A percentile compares a stretch with the other conserved stretches of the same genome.
These are phyloP conservation scores for Drosophila percnosoma DNA, from an alignment of 2,888 invertebrate genomes.

Conservation along the genomic window DNA sequence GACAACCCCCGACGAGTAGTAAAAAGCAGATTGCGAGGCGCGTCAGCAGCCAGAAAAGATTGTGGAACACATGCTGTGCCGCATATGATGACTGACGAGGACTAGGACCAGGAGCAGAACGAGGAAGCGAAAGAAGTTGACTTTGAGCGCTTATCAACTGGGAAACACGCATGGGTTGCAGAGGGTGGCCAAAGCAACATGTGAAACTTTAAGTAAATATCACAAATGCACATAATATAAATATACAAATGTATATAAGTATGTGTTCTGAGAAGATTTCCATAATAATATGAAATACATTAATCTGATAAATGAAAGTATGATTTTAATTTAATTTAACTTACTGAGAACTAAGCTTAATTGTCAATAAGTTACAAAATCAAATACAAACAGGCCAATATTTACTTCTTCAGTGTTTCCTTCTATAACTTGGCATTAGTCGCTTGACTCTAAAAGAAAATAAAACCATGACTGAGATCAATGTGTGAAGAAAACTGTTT, in stretches of 20 bases:
- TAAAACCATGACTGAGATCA: background rate
- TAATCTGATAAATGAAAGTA: background rate
- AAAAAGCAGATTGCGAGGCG: slow-evolving; percentile 78
- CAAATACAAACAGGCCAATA: background rate
- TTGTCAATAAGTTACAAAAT: background rate
- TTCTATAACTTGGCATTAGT: background rate
- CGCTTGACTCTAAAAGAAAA: background rate
- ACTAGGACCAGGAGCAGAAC: background rate
- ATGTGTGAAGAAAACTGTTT: background rate
- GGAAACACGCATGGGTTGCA: slow-evolving; percentile 63
- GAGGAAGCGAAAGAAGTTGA: slow-evolving; percentile 2
- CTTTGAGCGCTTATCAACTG: slow-evolving; percentile 62
- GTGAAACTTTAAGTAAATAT: slow-evolving; percentile 42
- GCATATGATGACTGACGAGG: slow-evolving; percentile 74
- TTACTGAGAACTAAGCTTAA: background rate
- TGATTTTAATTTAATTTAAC: background rate
- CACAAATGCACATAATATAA: slow-evolving; percentile 11
- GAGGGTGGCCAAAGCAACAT: slow-evolving; percentile 63
- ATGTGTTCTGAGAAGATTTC: slow-evolving; percentile 1
- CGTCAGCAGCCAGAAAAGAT: slow-evolving; percentile 72
- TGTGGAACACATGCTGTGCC: slow-evolving; percentile 84
- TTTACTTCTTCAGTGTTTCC: background rate
- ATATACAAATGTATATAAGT: background rate
- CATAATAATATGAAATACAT: background rate
- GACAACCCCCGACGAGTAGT: slow-evolving; percentile 74